Conservation (phyloP, 2,888 invertebrate genomes). For the Nebria salina region DNA sequence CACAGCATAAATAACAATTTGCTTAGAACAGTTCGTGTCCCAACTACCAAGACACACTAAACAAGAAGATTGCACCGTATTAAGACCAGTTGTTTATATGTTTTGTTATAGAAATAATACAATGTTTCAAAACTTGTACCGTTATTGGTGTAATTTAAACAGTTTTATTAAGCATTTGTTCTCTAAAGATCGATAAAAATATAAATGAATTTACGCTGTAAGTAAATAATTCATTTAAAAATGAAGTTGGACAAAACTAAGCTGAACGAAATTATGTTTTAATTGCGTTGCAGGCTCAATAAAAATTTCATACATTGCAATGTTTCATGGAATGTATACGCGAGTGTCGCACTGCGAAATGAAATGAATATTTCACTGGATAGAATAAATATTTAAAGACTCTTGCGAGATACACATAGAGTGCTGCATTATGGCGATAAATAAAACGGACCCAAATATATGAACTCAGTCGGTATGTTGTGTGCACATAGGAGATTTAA, state of each 20-base stretch:
- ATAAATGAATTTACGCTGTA: too few species aligned
- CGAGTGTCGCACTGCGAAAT: conserved; percentile 18
- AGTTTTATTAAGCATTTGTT: background rate
- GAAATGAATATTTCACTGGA: conserved; percentile 29
- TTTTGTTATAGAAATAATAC: background rate
- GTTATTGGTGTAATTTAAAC: background rate
- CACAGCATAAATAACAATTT: conserved; percentile 28
- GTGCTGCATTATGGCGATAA: conserved; percentile 26
- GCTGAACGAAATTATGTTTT: background rate
- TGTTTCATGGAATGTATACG: conserved; percentile 14
- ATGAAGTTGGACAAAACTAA: background rate
- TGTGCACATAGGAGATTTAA: conserved; percentile 13
- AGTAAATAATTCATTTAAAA: background rate
- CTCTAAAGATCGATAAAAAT: too few species aligned
- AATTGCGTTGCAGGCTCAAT: background rate
- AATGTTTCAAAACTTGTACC: background rate
- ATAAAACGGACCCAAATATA: conserved; percentile 10
- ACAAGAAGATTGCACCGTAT: background rate
- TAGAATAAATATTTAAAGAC: conserved; percentile 33
- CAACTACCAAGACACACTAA: background rate
- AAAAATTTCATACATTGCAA: conserved; percentile 10
- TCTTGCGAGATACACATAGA: background rate
- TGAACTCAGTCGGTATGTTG: background rate
- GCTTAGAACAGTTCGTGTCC: background rate
- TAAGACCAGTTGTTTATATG: background rate